phyloP scores from a whole-genome alignment of 2,113 vertebrate genomes.

The Brachyhypopomus occidentalis region DNA sequence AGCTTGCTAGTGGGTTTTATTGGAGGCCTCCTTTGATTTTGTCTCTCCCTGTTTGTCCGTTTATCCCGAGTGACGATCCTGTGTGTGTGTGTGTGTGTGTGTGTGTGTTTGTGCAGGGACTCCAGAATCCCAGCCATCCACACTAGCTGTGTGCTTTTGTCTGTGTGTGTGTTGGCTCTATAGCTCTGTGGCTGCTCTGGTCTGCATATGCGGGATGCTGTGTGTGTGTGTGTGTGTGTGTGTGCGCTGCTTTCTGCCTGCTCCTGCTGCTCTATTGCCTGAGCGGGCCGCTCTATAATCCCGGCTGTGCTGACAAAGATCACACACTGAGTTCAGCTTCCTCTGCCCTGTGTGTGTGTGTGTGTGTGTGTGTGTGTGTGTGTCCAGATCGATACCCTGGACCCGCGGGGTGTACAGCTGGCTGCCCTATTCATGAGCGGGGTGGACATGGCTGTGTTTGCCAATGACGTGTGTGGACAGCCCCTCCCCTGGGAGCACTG shows the following conservation, averaged over 20 bases:
- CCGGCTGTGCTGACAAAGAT: too few relatives aligned
- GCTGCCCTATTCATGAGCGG: slow-evolving; percentile 95
- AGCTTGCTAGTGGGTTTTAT: not conserved
- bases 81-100: slow-evolving; percentile 11
- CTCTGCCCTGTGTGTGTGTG: not conserved
- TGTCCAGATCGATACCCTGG: slow-evolving; percentile 89
- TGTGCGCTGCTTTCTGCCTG: slow-evolving; percentile 1
- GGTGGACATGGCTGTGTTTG: slow-evolving; percentile 94
- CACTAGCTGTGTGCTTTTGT: slow-evolving; percentile 50
- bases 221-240: slow-evolving; percentile 1
- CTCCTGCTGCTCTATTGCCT: slow-evolving; percentile 37
- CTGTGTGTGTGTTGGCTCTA: slow-evolving; percentile 24
- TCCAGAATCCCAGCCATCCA: slow-evolving; percentile 58
- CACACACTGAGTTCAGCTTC: not conserved
- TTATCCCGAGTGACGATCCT: not conserved
- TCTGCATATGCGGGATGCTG: slow-evolving; percentile 44
- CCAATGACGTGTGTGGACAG: slow-evolving; percentile 91
- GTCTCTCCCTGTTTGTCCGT: not conserved
- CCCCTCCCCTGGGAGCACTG: slow-evolving; percentile 95
- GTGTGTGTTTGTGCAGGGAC: not conserved
- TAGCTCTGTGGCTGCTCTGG: slow-evolving; percentile 35
- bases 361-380: slow-evolving; percentile 33
- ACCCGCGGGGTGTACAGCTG: slow-evolving; percentile 90
- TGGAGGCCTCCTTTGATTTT: not conserved
- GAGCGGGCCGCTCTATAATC: not conserved